Base-by-base conservation (phyloP, 2,797 vertebrate genomes). In the Dendrocincla tyrannina region DNA sequence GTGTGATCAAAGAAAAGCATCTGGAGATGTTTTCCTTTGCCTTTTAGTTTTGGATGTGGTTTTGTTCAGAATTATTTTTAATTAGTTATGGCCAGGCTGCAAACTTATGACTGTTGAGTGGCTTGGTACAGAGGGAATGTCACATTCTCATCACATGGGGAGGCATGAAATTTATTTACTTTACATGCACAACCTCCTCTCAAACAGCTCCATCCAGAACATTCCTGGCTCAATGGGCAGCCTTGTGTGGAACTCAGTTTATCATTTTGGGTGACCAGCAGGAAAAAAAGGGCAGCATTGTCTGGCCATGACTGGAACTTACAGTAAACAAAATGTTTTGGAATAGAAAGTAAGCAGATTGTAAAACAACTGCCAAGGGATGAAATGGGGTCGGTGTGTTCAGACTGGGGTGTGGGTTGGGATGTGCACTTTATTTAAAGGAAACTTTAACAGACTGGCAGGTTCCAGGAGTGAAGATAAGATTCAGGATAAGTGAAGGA, bases 141-240 rank as follows among this genome's bases (percentile, higher is more conserved):
- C 99, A 99, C 99, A 98, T 98, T 99, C 92, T 98, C 97, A 98
- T 99, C 99, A 99, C 99, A 99, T 99, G 99, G 98, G 95, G 96
- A 98, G 97, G 98, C 97, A 97, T 99, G 98, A 99, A 99, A 99
- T 99, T 96, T 98, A 99, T 99, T 98, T 98, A 98, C 97, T 99
- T 98, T 98, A 96, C 97, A 98, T 97, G 98, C 98, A 98, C 97
- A 97, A 96, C 96, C 98, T 98, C 97, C 97, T 77, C 98, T 98
- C 98, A 97, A 99, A 98, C 98, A 99, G 98, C 98, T 98, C 94
- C 97, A 97, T 97, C 96, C 91, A 98, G 92, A 98, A 97, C 97
- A 97, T 98, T 95, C 94, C 95, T 98, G 96, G 80, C 97, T 98
- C 97, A 98, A 98, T 98, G 92, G 97, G 97, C 84, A 92, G 94